phyloP scores from a whole-genome alignment of 2,797 vertebrate genomes.

The Lepus townsendii region DNA sequence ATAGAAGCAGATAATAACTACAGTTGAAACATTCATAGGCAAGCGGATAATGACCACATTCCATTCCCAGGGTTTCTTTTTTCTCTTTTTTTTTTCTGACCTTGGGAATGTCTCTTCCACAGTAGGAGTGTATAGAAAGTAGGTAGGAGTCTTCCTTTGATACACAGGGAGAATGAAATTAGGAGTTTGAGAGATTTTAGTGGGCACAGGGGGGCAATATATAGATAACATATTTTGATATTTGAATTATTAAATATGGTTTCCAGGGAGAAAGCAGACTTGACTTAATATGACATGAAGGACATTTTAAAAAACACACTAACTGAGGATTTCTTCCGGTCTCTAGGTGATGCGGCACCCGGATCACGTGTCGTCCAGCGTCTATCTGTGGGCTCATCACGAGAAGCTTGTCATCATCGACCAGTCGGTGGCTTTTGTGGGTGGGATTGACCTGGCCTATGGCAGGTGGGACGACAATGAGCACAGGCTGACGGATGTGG shows the following conservation, averaged over 20 bases:
- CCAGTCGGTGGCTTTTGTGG: slow-evolving; percentile 97
- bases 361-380: slow-evolving; percentile 95
- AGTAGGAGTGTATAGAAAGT: background rate
- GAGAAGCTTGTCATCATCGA: slow-evolving; percentile 97
- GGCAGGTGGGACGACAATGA: slow-evolving; percentile 97
- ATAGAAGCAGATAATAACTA: too few relatives aligned
- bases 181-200: background rate
- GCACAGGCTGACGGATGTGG: slow-evolving; percentile 96
- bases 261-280: background rate
- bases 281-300: background rate
- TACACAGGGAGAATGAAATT: slow-evolving; percentile 28
- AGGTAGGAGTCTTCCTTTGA: background rate
- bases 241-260: background rate
- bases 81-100: too few relatives aligned
- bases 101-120: too few relatives aligned
- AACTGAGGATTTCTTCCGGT: background rate
- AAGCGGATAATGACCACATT: too few relatives aligned
- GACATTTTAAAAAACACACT: background rate
- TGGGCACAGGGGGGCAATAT: background rate
- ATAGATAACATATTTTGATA: background rate
- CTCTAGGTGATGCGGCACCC: slow-evolving; percentile 97
- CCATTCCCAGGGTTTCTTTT: too few relatives aligned
- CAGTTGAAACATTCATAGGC: too few relatives aligned
- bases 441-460: slow-evolving; percentile 97
- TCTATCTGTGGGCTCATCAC: slow-evolving; percentile 98